Evolutionary conservation across 2,113 vertebrate species (phyloP).

Genomic region (Sprattus sprattus): DNA sequence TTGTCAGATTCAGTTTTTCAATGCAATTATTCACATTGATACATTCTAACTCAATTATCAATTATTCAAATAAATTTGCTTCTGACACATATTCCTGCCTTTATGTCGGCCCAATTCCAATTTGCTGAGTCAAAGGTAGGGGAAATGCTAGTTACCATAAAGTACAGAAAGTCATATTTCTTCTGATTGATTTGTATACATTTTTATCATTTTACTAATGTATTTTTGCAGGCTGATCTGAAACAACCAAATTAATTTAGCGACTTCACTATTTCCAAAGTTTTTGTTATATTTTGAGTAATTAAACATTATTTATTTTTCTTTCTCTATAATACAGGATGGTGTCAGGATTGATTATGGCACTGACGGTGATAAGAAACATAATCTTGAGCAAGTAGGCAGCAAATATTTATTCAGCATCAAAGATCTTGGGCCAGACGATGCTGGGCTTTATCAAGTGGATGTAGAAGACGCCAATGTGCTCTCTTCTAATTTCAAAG

Average conservation of each 20-base stretch:
- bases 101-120: too few species aligned
- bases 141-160: too few species aligned
- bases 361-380: conserved; percentile 66
- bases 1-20: too few species aligned
- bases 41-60: too few species aligned
- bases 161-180: too few species aligned
- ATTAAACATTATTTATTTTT: conserved; percentile 8
- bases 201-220: too few species aligned
- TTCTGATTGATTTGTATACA: too few species aligned
- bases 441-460: conserved; percentile 86
- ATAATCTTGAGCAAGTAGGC: conserved; percentile 69
- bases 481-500: conserved; percentile 76
- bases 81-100: too few species aligned
- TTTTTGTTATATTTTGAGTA: neutral
- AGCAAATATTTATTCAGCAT: conserved; percentile 78
- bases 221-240: too few species aligned
- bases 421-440: conserved; percentile 74
- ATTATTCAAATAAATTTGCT: too few species aligned
- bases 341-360: conserved; percentile 70
- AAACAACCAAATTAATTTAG: conserved; percentile 59
- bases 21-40: too few species aligned
- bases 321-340: conserved; percentile 69
- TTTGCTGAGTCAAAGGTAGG: too few species aligned
- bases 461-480: conserved; percentile 78
- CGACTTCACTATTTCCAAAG: neutral